A percentile compares a stretch with the other conserved stretches of the same genome.
phyloP scores from a whole-genome alignment of 2,888 invertebrate genomes.

The Bombylius major region DNA sequence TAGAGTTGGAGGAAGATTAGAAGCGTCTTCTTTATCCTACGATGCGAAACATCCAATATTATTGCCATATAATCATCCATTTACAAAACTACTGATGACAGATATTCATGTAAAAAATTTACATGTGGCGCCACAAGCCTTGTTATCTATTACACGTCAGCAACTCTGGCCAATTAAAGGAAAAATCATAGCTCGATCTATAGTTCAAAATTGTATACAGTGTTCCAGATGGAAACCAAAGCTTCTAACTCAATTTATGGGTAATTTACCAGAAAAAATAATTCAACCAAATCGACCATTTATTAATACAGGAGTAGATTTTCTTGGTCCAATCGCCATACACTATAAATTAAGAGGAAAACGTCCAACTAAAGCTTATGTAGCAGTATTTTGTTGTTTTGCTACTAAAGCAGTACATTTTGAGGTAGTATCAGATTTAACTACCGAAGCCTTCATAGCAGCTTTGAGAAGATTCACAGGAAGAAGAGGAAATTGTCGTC shows the following conservation, averaged over 20 bases:
- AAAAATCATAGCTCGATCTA: conserved; percentile 6
- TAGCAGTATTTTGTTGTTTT: conserved; percentile 11
- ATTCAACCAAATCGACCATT: conserved; percentile 7
- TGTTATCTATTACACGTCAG: too few species aligned
- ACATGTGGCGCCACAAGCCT: too few species aligned
- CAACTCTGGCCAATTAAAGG: conserved; percentile 17
- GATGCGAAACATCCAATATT: too few species aligned
- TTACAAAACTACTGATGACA: too few species aligned
- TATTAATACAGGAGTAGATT: conserved; percentile 8
- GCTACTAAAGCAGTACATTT: conserved; percentile 12
- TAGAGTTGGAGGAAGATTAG: too few species aligned
- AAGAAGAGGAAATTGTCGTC: conserved; percentile 1
- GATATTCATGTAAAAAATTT: too few species aligned
- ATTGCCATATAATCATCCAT: too few species aligned
- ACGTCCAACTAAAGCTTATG: conserved; percentile 8
- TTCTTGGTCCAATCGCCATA: conserved; percentile 6
- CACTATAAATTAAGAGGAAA: conserved; percentile 4
- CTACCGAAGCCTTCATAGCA: conserved; percentile 11
- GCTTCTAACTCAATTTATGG: conserved; percentile 16
- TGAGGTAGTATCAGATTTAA: conserved; percentile 8
- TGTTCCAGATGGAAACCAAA: conserved; percentile 12
- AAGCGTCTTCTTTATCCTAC: too few species aligned
- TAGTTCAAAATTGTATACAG: conserved; percentile 12
- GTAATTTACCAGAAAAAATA: conserved; percentile 16
- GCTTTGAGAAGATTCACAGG: conserved; percentile 7